Percentiles rank a stretch among this genome's conserved stretches.
Conservation (phyloP, 2,888 invertebrate genomes). For the Alsophila aescularia region DNA sequence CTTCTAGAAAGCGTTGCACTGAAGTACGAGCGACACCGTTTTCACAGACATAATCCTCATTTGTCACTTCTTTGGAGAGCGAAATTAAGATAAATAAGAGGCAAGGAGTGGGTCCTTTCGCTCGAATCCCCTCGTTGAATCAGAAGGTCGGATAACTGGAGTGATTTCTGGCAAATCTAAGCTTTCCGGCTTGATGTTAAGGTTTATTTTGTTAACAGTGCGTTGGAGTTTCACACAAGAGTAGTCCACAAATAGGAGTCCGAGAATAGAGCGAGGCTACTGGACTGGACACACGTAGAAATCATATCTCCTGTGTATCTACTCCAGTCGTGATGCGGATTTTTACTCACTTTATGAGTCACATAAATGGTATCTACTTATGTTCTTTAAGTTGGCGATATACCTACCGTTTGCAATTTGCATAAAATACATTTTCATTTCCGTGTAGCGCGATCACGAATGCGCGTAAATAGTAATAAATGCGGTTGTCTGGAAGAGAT, state of each 20-base stretch:
- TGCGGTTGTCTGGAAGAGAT: no score
- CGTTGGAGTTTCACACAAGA: conserved; percentile 66
- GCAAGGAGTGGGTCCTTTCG: conserved; percentile 77
- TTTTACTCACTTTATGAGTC: conserved; percentile 41
- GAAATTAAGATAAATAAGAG: conserved; percentile 81
- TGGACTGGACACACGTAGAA: conserved; percentile 75
- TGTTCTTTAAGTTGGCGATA: background rate
- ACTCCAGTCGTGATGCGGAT: conserved; percentile 33
- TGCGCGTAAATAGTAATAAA: no score
- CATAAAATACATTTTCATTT: no score
- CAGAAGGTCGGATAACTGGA: conserved; percentile 55
- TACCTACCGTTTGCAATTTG: background rate
- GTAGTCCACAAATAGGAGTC: conserved; percentile 82
- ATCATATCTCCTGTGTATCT: conserved; percentile 64
- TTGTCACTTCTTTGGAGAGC: conserved; percentile 73
- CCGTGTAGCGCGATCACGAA: no score
- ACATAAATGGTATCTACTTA: conserved; percentile 6
- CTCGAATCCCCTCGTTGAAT: conserved; percentile 49
- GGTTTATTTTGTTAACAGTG: conserved; percentile 60
- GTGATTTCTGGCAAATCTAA: conserved; percentile 47
- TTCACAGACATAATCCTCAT: conserved; percentile 68
- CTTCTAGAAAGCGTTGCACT: conserved; percentile 36
- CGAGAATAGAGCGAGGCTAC: conserved; percentile 84
- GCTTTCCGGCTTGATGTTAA: conserved; percentile 57
- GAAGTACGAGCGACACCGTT: conserved; percentile 55